Percentiles rank a stretch among this genome's conserved stretches.
phyloP scores from a whole-genome alignment of 2,797 vertebrate genomes.

The Premnoplex brunnescens region DNA sequence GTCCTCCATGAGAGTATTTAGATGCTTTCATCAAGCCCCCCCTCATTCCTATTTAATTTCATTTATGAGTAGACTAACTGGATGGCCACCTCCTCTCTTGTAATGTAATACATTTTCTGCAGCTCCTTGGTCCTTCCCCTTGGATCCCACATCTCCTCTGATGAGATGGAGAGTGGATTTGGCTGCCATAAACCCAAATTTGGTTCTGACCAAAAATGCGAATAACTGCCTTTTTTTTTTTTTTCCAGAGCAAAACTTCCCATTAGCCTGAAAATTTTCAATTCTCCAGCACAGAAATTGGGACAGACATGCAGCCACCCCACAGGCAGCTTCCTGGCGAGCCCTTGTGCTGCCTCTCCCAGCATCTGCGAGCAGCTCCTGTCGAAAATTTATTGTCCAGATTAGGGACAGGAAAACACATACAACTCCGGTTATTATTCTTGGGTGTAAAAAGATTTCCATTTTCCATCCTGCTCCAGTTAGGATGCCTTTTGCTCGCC shows the following conservation, averaged over 20 bases:
- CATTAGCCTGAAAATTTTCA: not conserved
- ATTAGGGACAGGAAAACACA: constrained; percentile 3
- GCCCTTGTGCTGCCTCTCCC: not conserved
- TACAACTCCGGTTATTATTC: not conserved
- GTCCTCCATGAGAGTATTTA: not conserved
- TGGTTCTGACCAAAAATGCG: not conserved
- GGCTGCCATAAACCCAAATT: not conserved
- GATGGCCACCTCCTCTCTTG: not conserved
- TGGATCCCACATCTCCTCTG: rapidly evolving
- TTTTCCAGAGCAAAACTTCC: not conserved
- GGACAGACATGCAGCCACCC: not conserved
- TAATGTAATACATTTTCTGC: not conserved
- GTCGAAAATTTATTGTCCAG: not conserved
- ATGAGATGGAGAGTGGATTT: not conserved
- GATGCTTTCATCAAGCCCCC: not conserved
- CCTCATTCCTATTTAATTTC: not conserved
- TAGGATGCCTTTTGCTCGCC: not conserved
- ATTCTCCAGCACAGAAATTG: not conserved
- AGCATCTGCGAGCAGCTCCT: not conserved
- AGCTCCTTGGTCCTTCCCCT: not conserved
- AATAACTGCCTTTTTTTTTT: not conserved
- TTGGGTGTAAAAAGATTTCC: constrained; percentile 9
- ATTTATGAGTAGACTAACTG: not conserved
- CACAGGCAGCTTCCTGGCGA: not conserved
- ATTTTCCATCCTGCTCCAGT: not conserved